Conservation (phyloP, 2,113 vertebrate species). For the Neodon shergylaensis region DNA sequence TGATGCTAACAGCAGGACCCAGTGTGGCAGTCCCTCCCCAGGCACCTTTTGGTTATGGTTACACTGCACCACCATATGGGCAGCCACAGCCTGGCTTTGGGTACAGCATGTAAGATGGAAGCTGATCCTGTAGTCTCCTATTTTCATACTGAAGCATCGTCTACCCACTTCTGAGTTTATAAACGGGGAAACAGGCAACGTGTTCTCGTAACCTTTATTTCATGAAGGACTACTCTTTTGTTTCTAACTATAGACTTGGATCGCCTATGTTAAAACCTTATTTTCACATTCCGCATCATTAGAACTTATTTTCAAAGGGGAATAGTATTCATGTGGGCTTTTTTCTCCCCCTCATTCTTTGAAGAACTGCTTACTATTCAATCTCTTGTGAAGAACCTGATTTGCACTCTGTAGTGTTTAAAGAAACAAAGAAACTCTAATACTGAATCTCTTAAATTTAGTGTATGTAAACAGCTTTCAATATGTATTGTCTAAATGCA, state of each 20-base stretch:
- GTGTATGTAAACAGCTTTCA: conserved; percentile 95
- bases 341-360: conserved; percentile 58
- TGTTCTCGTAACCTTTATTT: conserved; percentile 91
- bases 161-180: conserved; percentile 88
- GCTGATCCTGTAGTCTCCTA: conserved; percentile 85
- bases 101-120: conserved; percentile 95
- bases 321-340: conserved; percentile 87
- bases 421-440: conserved; percentile 89
- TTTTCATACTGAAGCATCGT: conserved; percentile 91
- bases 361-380: conserved; percentile 90
- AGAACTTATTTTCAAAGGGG: conserved; percentile 90
- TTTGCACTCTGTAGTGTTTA: conserved; percentile 98
- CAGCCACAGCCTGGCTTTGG: conserved; percentile 96
- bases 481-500: conserved; percentile 94
- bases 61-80: conserved; percentile 93
- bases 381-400: conserved; percentile 96
- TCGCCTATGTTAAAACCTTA: conserved; percentile 89
- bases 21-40: conserved; percentile 95
- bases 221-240: conserved; percentile 97
- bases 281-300: conserved; percentile 97
- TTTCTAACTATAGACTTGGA: conserved; percentile 92
- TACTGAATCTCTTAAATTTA: conserved; percentile 93
- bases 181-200: conserved; percentile 84
- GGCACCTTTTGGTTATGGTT: conserved; percentile 96
- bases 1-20: conserved; percentile 98